These are phyloP conservation scores for Melospiza georgiana DNA, from an alignment of 2,113 vertebrate species.

Conservation along the genomic window DNA sequence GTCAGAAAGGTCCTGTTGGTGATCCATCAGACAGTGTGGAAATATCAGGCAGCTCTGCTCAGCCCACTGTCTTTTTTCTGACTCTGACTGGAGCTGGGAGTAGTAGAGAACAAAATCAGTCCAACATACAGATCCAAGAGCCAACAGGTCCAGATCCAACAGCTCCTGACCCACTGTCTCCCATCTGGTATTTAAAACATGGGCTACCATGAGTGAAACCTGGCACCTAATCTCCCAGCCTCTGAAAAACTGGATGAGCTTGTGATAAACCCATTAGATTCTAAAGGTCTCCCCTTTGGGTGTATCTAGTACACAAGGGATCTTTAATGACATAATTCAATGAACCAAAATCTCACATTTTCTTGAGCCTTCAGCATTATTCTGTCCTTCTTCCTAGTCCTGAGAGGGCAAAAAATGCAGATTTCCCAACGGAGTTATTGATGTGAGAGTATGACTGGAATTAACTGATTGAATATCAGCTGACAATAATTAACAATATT, in stretches of 20 bases:
- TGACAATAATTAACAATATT: background rate
- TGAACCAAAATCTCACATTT: background rate
- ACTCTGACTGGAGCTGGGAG: background rate
- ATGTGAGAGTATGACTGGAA: background rate
- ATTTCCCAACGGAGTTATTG: background rate
- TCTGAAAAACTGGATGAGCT: background rate
- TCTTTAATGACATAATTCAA: background rate
- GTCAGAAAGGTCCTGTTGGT: background rate
- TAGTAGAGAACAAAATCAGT: background rate
- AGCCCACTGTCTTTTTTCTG: background rate
- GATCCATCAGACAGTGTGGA: background rate
- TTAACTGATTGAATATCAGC: background rate
- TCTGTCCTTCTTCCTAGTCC: background rate
- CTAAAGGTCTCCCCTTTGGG: background rate
- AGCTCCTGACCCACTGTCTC: background rate
- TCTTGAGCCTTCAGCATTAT: background rate
- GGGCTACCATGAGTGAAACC: background rate
- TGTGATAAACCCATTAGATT: background rate
- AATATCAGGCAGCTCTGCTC: background rate
- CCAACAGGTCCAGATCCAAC: background rate
- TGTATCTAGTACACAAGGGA: background rate
- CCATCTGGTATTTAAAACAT: background rate
- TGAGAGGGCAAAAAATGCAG: accelerated
- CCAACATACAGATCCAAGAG: background rate
- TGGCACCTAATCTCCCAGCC: background rate